Conservation (phyloP, 1,140 invertebrate genomes). For the Musca domestica region DNA sequence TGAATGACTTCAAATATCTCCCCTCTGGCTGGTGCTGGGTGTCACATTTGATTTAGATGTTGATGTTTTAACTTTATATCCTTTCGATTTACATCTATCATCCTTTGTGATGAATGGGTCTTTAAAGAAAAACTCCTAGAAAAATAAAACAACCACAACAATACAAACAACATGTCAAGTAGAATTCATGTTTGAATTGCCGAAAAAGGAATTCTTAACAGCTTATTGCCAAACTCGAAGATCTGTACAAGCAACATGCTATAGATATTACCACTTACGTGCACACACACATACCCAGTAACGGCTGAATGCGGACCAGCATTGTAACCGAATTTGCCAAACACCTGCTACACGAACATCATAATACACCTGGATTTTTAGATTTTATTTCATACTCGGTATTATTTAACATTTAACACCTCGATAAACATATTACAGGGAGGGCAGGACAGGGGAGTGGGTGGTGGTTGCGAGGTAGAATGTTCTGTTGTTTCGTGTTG, state of each 20-base stretch:
- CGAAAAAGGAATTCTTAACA: constrained; percentile 1
- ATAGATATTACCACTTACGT: too few species aligned
- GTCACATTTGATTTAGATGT: constrained; percentile 17
- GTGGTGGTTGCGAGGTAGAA: too few species aligned
- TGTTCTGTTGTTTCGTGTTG: too few species aligned
- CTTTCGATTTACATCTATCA: neutral
- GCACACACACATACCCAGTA: too few species aligned
- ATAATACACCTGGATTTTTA: too few species aligned
- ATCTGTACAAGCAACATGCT: neutral
- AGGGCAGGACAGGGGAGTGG: too few species aligned
- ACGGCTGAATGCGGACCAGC: too few species aligned
- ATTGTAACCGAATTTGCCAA: too few species aligned
- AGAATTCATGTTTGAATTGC: neutral
- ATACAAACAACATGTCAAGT: constrained; percentile 8
- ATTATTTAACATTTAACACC: constrained; percentile 20
- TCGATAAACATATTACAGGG: neutral
- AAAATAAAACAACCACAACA: neutral
- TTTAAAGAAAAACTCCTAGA: neutral
- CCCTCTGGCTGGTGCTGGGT: neutral
- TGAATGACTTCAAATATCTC: constrained; percentile 5
- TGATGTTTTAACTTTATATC: constrained; percentile 1
- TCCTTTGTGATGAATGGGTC: too few species aligned
- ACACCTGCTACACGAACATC: neutral
- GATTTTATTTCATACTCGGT: neutral
- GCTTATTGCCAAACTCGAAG: neutral